Evolutionary conservation across 2,888 invertebrate genomes (phyloP), one percentile per base, ranked within the genome.

Genomic region (Diplolepis rosae): DNA sequence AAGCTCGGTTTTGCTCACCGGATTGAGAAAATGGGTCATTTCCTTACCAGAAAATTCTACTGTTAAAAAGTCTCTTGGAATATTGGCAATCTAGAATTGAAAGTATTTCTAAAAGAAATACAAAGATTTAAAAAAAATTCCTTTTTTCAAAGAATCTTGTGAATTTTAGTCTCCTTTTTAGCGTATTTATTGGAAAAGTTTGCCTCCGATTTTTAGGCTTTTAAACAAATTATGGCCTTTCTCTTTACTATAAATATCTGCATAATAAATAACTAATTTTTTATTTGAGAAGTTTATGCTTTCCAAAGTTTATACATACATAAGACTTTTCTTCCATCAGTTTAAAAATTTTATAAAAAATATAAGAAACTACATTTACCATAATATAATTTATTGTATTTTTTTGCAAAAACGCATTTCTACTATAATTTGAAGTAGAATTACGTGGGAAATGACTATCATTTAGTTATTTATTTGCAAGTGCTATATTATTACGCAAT

Each of bases 1-100:
- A 76, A 93, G 94, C 85, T 96, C 96, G 7, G 96, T 97, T 24
- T 89, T 96, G 71, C 89, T 97, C 71, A 95, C 95, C 1, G 96
- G 95, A 3, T 88, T 96, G 65, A 92, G 96, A 73, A 96, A 96
- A 86, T 97, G 96, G 96, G 93, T 95, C 0, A 86, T 95, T 68
- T 93, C 95, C 0, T 89, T 96, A 83, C 96, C 96, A 0, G 92
- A 93, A 70, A 94, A 94, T 83, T 95, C 95, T 6, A 91, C 90
- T 71, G 88, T 94, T 67, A 92, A 93, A 80, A 93, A 91, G 85
- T 93, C 93, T 76, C 89, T 95, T 68, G 91, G 93, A 51, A 90
- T 93, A 82, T 89, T 95, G 77, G 91, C 93, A 77, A 92, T 84
- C 68, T 84, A 80, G 69, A 65, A 15, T 7, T 35, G 6, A 27